A percentile compares a stretch with the other conserved stretches of the same genome.
phyloP scores from a whole-genome alignment of 2,113 vertebrate genomes.

The Osmerus mordax region DNA sequence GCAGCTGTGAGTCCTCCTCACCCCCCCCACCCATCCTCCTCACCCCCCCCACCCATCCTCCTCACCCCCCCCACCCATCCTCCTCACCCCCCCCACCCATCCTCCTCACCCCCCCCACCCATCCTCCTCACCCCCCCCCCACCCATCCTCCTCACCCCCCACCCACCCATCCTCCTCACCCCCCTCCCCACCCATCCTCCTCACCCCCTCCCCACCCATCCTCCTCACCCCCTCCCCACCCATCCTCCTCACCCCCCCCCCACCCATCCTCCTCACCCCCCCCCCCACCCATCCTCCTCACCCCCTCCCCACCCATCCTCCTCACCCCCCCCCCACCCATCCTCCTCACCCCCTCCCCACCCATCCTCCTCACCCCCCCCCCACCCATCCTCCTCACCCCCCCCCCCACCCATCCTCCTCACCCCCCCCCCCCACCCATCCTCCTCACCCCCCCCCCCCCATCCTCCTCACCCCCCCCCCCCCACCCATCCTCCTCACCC shows the following conservation, averaged over 20 bases:
- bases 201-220: neutral
- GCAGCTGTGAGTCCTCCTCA: no score
- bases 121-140: neutral
- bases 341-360: neutral
- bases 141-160: neutral
- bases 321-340: neutral
- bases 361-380: no score
- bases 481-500: no score
- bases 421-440: neutral
- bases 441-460: slow-evolving; percentile 2
- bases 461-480: no score
- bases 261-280: no score
- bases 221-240: neutral
- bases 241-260: no score
- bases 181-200: neutral
- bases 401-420: neutral
- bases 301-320: neutral
- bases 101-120: neutral
- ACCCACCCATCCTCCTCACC: no score
- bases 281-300: neutral
- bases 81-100: neutral
- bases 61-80: neutral
- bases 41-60: no score
- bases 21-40: no score
- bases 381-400: neutral